Evolutionary conservation across 2,888 invertebrate species (phyloP), one percentile per base, ranked within the genome.

Genomic region (Criorhina ranunculi): DNA sequence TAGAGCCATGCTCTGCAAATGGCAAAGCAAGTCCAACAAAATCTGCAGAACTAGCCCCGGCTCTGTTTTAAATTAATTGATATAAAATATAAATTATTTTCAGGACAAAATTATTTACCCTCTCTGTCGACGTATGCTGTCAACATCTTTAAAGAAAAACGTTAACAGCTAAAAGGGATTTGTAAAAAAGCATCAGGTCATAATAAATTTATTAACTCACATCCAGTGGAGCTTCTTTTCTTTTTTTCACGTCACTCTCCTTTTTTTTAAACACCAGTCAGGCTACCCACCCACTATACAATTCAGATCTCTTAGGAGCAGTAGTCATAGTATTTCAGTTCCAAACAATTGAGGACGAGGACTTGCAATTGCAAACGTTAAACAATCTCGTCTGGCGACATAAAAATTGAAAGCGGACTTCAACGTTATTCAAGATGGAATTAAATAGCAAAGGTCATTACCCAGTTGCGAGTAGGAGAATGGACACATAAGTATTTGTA

Each of bases 301-400:
- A 51, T 51, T 29, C 31, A 31, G 12, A 12, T 24, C 51, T 24
- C 31, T 7, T 29, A n/a, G 7, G 51, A 51, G 31, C 31, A 7
- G 11, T 31, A 11, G 11, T 9, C 12, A n/a, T n/a, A 51, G 11
- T 24, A 29, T 12, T n/a, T 2, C 51, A 1, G 12, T 12, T n/a
- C 5, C 51, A 1, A 7, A 29, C 29, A n/a, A n/a, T 29, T n/a
- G 9, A 51, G 29, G 51, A 51, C 12, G 9, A 51, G 29, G 51
- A 51, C 12, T n/a, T 29, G 11, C 29, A 29, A 29, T n/a, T 51
- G 12, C 51, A 29, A n/a, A 51, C 2, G 29, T n/a, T n/a, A 29
- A 51, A 51, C n/a, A 49, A 49, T 9, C 6, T 29, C 6, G 29
- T 53, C 44, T 44, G 44, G n/a, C 44, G 44, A 44, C 11, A 44